Conservation (phyloP, 2,888 invertebrate genomes). For the Hartigia nigra region DNA sequence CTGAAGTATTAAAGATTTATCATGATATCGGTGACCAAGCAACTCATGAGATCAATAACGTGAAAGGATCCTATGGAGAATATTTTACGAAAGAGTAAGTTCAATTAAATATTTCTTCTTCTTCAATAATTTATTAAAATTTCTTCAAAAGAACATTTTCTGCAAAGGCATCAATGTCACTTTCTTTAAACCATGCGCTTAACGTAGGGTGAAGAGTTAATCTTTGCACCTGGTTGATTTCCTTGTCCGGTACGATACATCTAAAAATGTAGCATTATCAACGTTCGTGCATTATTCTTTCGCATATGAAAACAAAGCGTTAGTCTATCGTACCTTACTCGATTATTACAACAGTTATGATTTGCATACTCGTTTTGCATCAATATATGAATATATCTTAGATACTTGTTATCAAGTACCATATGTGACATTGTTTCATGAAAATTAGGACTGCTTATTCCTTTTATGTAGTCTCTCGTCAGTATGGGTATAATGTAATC, state of each 20-base stretch:
- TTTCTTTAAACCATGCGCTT: constrained; percentile 55
- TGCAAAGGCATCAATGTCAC: constrained; percentile 44
- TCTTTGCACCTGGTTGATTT: constrained; percentile 38
- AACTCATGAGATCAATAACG: constrained; percentile 51
- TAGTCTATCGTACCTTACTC: constrained; percentile 44
- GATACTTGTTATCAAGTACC: constrained; percentile 47
- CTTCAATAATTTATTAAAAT: constrained; percentile 28
- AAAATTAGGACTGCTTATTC: constrained; percentile 63
- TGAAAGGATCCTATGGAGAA: constrained; percentile 56
- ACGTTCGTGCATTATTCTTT: neutral
- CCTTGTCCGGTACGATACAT: constrained; percentile 51
- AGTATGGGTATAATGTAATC: constrained; percentile 70
- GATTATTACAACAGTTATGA: constrained; percentile 47
- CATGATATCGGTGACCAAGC: constrained; percentile 59
- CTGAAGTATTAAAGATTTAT: constrained; percentile 58
- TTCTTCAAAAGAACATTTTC: constrained; percentile 48
- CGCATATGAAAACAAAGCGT: neutral
- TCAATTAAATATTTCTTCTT: constrained; percentile 14
- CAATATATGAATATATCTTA: constrained; percentile 52
- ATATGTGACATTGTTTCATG: constrained; percentile 23
- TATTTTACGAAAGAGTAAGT: constrained; percentile 60
- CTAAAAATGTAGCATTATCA: constrained; percentile 29
- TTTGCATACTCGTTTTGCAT: constrained; percentile 48
- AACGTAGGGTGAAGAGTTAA: constrained; percentile 50
- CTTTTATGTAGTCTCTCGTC: constrained; percentile 68